phyloP scores from a whole-genome alignment of 1,140 invertebrate genomes.

The Penaeus chinensis region DNA sequence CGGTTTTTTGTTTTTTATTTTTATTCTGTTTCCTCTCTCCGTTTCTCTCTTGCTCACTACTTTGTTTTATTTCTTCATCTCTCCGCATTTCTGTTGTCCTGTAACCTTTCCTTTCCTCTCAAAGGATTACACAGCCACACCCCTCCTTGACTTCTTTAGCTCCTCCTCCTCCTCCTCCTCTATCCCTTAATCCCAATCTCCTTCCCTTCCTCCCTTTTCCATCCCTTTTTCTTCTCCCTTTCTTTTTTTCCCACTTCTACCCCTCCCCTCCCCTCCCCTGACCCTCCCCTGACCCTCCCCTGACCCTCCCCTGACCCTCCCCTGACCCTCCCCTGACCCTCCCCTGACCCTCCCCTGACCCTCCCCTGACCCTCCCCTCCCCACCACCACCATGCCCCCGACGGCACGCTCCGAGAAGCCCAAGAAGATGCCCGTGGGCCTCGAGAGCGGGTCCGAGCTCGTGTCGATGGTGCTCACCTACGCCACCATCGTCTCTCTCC shows the following conservation, averaged over 20 bases:
- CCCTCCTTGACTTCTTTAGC: no score
- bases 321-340: neutral
- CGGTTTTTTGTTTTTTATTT: no score
- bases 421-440: conserved; percentile 47
- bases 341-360: neutral
- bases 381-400: conserved; percentile 2
- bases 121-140: no score
- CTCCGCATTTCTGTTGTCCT: no score
- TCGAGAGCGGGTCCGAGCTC: conserved; percentile 42
- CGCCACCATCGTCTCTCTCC: conserved; percentile 31
- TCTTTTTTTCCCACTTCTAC: neutral
- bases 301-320: neutral
- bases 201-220: neutral
- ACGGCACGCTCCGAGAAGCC: conserved; percentile 16
- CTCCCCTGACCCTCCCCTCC: neutral
- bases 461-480: conserved; percentile 41
- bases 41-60: no score
- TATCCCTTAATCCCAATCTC: no score
- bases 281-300: neutral
- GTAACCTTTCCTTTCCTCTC: no score
- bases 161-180: no score
- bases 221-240: no score
- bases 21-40: no score
- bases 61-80: no score
- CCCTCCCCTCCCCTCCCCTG: neutral